These are phyloP conservation scores for Rana temporaria DNA, from an alignment of 2,113 vertebrate genomes.

Conservation along the genomic window DNA sequence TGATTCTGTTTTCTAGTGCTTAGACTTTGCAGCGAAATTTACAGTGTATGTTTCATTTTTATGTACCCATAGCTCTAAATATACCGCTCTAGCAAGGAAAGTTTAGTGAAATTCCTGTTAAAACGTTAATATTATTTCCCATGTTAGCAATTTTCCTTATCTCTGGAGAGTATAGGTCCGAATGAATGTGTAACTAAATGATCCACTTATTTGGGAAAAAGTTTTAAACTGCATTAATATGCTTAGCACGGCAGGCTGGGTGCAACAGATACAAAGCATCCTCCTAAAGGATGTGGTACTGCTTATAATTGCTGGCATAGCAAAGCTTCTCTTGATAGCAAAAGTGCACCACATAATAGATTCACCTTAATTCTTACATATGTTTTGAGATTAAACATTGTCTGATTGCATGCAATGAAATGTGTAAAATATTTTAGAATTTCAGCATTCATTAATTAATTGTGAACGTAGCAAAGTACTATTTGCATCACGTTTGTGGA, in stretches of 20 bases:
- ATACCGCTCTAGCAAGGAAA: too few species aligned
- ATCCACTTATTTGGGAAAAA: neutral
- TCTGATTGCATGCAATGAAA: conserved; percentile 11
- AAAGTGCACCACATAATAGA: conserved; percentile 27
- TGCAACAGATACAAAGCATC: conserved; percentile 16
- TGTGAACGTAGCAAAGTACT: too few species aligned
- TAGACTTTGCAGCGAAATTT: too few species aligned
- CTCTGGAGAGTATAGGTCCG: too few species aligned
- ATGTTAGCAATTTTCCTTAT: too few species aligned
- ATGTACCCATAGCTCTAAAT: too few species aligned
- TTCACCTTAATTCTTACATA: conserved; percentile 46
- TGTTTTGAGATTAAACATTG: conserved; percentile 46
- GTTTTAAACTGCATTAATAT: conserved; percentile 35
- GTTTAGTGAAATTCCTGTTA: too few species aligned
- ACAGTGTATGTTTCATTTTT: too few species aligned
- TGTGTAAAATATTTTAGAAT: conserved; percentile 27
- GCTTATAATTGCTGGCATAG: conserved; percentile 34
- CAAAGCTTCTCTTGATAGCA: conserved; percentile 30
- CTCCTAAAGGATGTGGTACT: conserved; percentile 28
- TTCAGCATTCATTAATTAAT: conserved; percentile 7
- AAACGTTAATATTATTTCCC: too few species aligned
- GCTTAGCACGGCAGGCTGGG: conserved; percentile 2
- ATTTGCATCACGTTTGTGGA: too few species aligned
- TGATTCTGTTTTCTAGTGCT: too few species aligned
- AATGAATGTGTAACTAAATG: too few species aligned